Conservation (phyloP, 2,888 invertebrate species). For the Syrista parreyssii region DNA sequence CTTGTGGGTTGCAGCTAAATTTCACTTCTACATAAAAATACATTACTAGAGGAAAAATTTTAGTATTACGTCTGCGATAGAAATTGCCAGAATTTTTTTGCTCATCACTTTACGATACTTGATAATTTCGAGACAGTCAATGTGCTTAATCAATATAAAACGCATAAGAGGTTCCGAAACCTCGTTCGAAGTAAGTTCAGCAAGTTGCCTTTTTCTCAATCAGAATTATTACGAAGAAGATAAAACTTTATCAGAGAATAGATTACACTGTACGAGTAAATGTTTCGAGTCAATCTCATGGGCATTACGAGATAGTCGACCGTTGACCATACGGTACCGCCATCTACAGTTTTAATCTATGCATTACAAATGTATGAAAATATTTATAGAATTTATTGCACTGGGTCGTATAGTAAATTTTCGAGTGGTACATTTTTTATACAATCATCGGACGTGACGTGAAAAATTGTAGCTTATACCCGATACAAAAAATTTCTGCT, state of each 20-base stretch:
- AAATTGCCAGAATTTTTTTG: no score
- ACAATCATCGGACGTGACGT: not conserved
- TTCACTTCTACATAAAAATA: not conserved
- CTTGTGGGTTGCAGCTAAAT: not conserved
- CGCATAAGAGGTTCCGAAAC: no score
- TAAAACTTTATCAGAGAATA: not conserved
- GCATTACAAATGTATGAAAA: not conserved
- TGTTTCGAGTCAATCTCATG: no score
- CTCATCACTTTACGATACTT: not conserved
- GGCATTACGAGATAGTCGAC: not conserved
- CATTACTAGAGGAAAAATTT: no score
- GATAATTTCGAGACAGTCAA: not conserved
- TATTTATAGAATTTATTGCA: not conserved
- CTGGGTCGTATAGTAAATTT: not conserved
- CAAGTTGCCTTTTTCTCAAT: no score
- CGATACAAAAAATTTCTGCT: no score
- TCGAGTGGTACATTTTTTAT: not conserved
- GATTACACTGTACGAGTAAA: no score
- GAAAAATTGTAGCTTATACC: no score
- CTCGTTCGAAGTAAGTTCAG: no score
- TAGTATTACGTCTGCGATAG: no score
- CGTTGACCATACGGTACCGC: not conserved
- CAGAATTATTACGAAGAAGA: not conserved
- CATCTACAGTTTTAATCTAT: not conserved
- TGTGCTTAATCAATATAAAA: no score